These are phyloP conservation scores for Myotis brandtii DNA, from an alignment of 2,113 vertebrate genomes.

Conservation along the genomic window DNA sequence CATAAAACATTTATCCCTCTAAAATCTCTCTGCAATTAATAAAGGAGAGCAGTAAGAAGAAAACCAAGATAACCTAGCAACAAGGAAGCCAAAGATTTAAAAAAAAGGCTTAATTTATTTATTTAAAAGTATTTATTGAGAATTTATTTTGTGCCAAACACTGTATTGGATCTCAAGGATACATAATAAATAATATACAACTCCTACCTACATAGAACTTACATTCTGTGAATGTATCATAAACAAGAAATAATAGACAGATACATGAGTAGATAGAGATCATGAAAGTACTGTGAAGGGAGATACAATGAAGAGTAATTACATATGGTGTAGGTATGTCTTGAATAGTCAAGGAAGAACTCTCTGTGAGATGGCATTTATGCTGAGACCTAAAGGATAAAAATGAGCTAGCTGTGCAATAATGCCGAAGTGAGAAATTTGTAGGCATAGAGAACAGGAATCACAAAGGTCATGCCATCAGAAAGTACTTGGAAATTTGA, in stretches of 20 bases:
- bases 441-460: constrained; percentile 13
- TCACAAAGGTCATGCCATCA: neutral
- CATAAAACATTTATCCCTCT: neutral
- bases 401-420: neutral
- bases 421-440: neutral
- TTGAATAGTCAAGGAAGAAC: neutral
- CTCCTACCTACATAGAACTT: neutral
- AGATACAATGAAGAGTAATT: neutral
- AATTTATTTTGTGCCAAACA: neutral
- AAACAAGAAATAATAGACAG: neutral
- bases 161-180: neutral
- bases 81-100: neutral
- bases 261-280: neutral
- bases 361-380: neutral
- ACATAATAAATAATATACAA: neutral
- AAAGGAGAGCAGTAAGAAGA: neutral
- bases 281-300: neutral
- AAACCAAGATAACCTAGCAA: neutral
- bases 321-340: neutral
- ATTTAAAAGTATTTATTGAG: constrained; percentile 12
- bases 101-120: neutral
- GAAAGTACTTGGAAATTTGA: constrained; percentile 18
- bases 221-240: neutral
- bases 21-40: neutral
- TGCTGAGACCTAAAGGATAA: neutral